phyloP scores from a whole-genome alignment of 2,797 vertebrate species.

The Clarias laeviceps region DNA sequence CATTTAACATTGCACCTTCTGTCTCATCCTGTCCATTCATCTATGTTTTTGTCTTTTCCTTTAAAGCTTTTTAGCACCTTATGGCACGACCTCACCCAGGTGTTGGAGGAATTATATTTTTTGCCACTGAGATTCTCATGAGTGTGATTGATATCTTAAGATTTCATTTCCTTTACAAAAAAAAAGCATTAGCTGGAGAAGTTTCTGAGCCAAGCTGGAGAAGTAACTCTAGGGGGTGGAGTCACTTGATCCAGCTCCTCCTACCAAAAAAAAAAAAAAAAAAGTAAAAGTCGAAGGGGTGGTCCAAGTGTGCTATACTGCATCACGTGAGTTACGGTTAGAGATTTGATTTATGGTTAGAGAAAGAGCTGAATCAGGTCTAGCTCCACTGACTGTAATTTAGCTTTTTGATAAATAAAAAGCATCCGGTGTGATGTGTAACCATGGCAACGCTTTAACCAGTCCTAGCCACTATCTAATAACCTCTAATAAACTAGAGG shows the following conservation, averaged over 20 bases:
- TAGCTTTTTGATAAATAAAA: not conserved
- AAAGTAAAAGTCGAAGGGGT: not conserved
- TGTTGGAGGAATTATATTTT: not conserved
- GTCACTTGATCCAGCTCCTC: constrained; percentile 8
- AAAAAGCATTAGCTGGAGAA: not conserved
- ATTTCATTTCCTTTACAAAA: not conserved
- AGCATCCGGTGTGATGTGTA: not conserved
- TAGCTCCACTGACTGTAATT: not conserved
- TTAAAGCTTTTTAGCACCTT: not conserved
- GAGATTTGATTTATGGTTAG: not conserved
- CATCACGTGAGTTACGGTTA: not conserved
- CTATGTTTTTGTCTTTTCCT: no score
- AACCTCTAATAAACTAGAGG: not conserved
- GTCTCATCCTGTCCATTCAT: not conserved
- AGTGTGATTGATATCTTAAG: not conserved
- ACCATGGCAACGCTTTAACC: not conserved
- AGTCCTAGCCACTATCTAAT: not conserved
- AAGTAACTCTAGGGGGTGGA: not conserved
- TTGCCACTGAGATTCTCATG: not conserved
- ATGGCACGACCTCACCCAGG: not conserved
- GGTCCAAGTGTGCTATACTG: not conserved
- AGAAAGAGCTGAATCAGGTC: not conserved
- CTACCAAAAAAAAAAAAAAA: not conserved
- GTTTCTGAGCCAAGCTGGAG: not conserved
- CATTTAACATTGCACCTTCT: not conserved